These are phyloP conservation scores for Lasioglossum pauxillum DNA, from an alignment of 2,888 invertebrate genomes.

Conservation along the genomic window DNA sequence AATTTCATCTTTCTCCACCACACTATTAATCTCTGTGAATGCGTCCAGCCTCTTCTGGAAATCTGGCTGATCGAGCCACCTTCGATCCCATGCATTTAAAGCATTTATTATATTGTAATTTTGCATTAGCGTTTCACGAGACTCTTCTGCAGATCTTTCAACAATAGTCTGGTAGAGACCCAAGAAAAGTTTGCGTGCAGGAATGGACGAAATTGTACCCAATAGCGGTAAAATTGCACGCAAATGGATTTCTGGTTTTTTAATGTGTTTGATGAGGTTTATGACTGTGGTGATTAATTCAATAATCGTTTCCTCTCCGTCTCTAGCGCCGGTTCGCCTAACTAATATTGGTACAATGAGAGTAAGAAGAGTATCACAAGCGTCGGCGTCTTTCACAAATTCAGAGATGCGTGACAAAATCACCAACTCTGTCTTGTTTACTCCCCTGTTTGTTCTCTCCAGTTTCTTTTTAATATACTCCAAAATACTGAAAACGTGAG, in stretches of 20 bases:
- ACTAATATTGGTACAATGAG: slow-evolving; percentile 90
- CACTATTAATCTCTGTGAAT: slow-evolving; percentile 88
- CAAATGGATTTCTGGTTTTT: slow-evolving; percentile 88
- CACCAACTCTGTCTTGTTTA: slow-evolving; percentile 89
- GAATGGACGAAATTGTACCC: slow-evolving; percentile 88
- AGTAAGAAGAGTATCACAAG: slow-evolving; percentile 89
- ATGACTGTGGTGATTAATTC: slow-evolving; percentile 90
- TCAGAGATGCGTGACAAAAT: slow-evolving; percentile 92
- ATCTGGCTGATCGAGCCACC: slow-evolving; percentile 97
- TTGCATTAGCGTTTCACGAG: slow-evolving; percentile 84
- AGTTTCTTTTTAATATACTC: slow-evolving; percentile 89
- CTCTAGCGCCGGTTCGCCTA: slow-evolving; percentile 87
- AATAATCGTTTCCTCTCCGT: slow-evolving; percentile 89
- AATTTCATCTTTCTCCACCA: slow-evolving; percentile 84
- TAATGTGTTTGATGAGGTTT: slow-evolving; percentile 90
- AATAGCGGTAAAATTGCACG: slow-evolving; percentile 90
- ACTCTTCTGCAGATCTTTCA: slow-evolving; percentile 82
- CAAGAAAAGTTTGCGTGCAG: slow-evolving; percentile 89
- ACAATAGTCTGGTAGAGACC: slow-evolving; percentile 88
- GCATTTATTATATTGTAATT: slow-evolving; percentile 87
- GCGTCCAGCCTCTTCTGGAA: slow-evolving; percentile 92
- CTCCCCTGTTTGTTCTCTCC: slow-evolving; percentile 86
- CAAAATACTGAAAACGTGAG: slow-evolving; percentile 90
- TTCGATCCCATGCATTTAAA: slow-evolving; percentile 94
- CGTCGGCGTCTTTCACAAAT: slow-evolving; percentile 88